Evolutionary conservation across 2,888 invertebrate species (phyloP), one percentile per base, ranked within the genome.

Genomic region (Busseola fusca): DNA sequence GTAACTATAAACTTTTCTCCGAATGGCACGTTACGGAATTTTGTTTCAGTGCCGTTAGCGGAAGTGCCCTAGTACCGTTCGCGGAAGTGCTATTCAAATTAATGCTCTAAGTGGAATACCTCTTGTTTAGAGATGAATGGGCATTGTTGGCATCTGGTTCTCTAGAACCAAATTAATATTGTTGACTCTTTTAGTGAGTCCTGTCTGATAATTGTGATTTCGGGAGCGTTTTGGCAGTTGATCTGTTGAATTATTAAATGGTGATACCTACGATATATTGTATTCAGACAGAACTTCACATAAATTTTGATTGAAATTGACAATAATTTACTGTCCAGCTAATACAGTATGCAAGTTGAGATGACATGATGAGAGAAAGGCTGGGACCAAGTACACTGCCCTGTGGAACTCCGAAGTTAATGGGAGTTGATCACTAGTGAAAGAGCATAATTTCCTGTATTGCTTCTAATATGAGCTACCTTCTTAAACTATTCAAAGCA

Each of bases 121-220:
- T n/a, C n/a, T 34, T 48, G 1, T 48, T 48, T 21, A 10, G 9
- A 66, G 45, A 37, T 21, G 21, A 21, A 65, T 25, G 25, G 6
- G 16, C 65, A 34, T 64, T 34, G 65, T 18, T 65, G 12, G 64
- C n/a, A n/a, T n/a, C n/a, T n/a, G n/a, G n/a, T n/a, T n/a, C n/a
- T 34, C 34, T 34, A 34, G 34, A 34, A 34, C 5, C 34, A 34
- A 7, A 34, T 34, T 34, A 7, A 34, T n/a, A n/a, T 12, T 67
- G 54, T 45, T 6, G 63, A 45, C 21, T 64, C 18, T 74, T 69
- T 64, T 58, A 16, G 30, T 40, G 25, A 58, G 42, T 56, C 21
- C 10, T 54, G 37, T 42, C 69, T 67, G 52, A 30, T 64, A 42
- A 25, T 30, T 64, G 59, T 59, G 37, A 63, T 71, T 71, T 59